Evolutionary conservation across 92 coral and sea anemone genomes (phyloP), one percentile per base, ranked within the genome.

Genomic region (Phenganax stokvisi): DNA sequence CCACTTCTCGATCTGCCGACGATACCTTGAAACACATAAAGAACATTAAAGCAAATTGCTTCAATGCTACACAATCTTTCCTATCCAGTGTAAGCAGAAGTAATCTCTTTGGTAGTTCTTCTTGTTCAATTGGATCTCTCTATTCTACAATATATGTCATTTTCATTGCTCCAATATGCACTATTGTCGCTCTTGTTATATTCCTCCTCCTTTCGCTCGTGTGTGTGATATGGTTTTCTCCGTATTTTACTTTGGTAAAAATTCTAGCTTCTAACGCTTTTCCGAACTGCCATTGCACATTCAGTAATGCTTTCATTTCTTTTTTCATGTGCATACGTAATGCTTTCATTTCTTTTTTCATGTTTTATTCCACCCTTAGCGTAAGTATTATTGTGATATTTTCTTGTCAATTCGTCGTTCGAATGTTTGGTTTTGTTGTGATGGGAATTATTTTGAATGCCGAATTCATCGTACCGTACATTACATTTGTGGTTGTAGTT

Each of bases 401-500:
- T 55, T 86, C 86, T 12, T 76, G 80, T 37, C 87, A 87, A 61
- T 87, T 83, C 51, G 84, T 53, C 1, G 87, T 87, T 12, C 85
- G 89, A 61, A 79, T 63, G 81, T 56, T 83, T 30, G 89, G 87
- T 63, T 83, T 87, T 63, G 30, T 78, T 11, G 47, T 87, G 47
- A 72, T 79, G 89, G 85, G 89, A 20, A 16, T 72, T 3, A 79
- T 79, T 37, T 59, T 83, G 44, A 86, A 86, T 85, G 84, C 87
- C 13, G 87, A 87, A 63, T 72, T 57, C 55, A 80, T 55, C 6
- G 81, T 83, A 13, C 89, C 89, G 12, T 77, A 77, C 63, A 30
- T 86, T 12, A 83, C 89, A 10, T 86, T 86, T 72, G 84, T 61
- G 3, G 77, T 86, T 63, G 86, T 86, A 16, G 84, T 86, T 37